A percentile compares a stretch with the other conserved stretches of the same genome.
Conservation (phyloP, 2,888 invertebrate species). For the Nebria brevicollis region DNA sequence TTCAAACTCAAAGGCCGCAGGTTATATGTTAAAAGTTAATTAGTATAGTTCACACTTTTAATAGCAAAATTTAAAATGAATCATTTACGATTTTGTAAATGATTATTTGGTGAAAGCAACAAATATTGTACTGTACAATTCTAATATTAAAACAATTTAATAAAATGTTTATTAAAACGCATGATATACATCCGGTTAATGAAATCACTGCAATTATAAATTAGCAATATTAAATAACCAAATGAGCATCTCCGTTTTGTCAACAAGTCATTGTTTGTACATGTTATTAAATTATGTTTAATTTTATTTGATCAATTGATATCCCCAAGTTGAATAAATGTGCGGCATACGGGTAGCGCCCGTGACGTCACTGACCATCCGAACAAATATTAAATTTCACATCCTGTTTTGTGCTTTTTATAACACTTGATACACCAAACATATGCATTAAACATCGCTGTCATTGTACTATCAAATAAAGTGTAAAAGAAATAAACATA, state of each 20-base stretch:
- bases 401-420: constrained; percentile 37
- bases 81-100: too few species aligned
- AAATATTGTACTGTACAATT: too few species aligned
- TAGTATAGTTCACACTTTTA: constrained; percentile 17
- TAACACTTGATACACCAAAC: constrained; percentile 31
- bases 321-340: not conserved
- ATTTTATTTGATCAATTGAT: not conserved
- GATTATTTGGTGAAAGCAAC: too few species aligned
- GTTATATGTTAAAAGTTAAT: constrained; percentile 35
- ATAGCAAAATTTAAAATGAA: not conserved
- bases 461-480: constrained; percentile 6
- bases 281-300: not conserved
- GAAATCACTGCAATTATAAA: too few species aligned
- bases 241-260: not conserved
- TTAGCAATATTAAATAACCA: not conserved
- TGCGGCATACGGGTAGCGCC: constrained; percentile 30
- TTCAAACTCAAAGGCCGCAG: constrained; percentile 13
- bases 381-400: constrained; percentile 28
- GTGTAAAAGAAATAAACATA: constrained; percentile 14
- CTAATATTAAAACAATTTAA: not conserved
- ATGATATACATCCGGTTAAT: too few species aligned
- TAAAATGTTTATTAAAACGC: too few species aligned
- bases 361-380: constrained; percentile 40
- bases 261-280: not conserved
- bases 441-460: constrained; percentile 23